Percentiles rank a stretch among this genome's conserved stretches.
Conservation (phyloP, 2,888 invertebrate species). For the Lottia gigantea region DNA sequence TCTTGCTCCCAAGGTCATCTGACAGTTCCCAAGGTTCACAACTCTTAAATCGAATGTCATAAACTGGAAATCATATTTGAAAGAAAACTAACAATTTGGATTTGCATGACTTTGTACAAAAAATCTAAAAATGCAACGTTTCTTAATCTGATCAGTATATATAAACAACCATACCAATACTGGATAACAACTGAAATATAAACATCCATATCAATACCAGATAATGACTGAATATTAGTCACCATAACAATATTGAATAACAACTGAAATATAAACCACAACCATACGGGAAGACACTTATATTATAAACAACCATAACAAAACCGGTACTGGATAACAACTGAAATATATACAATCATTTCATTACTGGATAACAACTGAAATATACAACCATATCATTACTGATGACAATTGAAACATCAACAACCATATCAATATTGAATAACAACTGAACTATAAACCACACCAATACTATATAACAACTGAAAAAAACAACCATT, state of each 20-base stretch:
- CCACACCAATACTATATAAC: not conserved
- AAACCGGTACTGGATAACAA: slow-evolving; percentile 25
- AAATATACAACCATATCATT: slow-evolving; percentile 24
- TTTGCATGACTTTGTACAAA: too few relatives aligned
- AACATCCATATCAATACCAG: not conserved
- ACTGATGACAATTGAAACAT: slow-evolving; percentile 51
- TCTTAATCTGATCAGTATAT: too few relatives aligned
- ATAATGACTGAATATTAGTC: slow-evolving; percentile 8
- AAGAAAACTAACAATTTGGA: too few relatives aligned
- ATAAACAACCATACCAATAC: slow-evolving; percentile 80
- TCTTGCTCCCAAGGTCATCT: too few relatives aligned
- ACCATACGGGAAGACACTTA: slow-evolving; percentile 66
- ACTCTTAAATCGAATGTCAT: too few relatives aligned
- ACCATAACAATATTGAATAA: slow-evolving; percentile 17
- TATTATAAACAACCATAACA: slow-evolving; percentile 18
- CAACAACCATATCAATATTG: slow-evolving; percentile 59
- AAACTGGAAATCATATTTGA: too few relatives aligned
- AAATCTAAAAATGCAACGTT: too few relatives aligned
- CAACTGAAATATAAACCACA: slow-evolving; percentile 1
- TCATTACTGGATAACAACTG: not conserved
- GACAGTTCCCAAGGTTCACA: too few relatives aligned
- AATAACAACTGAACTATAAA: slow-evolving; percentile 50
- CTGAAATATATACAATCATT: slow-evolving; percentile 2
- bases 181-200: slow-evolving; percentile 51
- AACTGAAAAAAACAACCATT: slow-evolving; percentile 1